phyloP scores from a whole-genome alignment of 1,140 invertebrate genomes.

The Thalassaphorura encarpata region DNA sequence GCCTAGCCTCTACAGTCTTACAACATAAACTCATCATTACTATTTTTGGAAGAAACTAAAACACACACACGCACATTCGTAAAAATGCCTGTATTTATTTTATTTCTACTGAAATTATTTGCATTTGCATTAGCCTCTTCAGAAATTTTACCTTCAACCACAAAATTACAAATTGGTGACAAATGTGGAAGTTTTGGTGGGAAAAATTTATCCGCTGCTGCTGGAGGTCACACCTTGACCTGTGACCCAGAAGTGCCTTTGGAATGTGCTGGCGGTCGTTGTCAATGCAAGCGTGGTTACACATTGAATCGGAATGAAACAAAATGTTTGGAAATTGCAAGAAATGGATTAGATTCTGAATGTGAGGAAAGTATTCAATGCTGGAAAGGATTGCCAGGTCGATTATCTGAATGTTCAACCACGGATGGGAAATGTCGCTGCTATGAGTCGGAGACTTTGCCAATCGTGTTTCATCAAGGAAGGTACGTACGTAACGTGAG shows the following conservation, averaged over 20 bases:
- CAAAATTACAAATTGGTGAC: neutral
- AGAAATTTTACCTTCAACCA: neutral
- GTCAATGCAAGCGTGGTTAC: constrained; percentile 28
- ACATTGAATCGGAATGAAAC: constrained; percentile 30
- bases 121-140: neutral
- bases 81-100: neutral
- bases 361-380: constrained; percentile 30
- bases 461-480: constrained; percentile 32
- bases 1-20: too few species aligned
- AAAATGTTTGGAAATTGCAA: constrained; percentile 27
- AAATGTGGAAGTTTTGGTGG: neutral
- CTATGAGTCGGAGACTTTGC: constrained; percentile 28
- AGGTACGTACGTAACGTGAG: constrained; percentile 15
- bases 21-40: too few species aligned
- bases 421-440: constrained; percentile 24
- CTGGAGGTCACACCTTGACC: neutral
- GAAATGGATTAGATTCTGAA: constrained; percentile 29
- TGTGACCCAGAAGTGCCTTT: constrained; percentile 19
- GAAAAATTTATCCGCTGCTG: neutral
- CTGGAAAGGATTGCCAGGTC: constrained; percentile 30
- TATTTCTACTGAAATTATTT: neutral
- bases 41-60: too few species aligned
- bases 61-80: too few species aligned
- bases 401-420: constrained; percentile 25
- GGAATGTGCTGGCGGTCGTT: constrained; percentile 20